These are phyloP conservation scores for Drosophila melanocephala DNA, from an alignment of 2,888 invertebrate genomes.

Conservation along the genomic window DNA sequence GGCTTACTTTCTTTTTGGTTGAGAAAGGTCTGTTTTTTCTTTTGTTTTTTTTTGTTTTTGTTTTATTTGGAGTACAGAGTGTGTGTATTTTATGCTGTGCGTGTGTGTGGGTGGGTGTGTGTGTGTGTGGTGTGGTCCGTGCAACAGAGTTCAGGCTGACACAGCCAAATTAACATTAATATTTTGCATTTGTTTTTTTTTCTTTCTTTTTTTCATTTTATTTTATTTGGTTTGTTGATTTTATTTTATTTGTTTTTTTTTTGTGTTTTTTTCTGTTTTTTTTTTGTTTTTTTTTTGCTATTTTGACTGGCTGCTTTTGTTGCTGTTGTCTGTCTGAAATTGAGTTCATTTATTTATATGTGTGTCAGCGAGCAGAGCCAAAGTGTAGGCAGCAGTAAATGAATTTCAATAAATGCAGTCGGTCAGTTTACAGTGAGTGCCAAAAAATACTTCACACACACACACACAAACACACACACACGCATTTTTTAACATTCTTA, in stretches of 20 bases:
- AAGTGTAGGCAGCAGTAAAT: conserved; percentile 53
- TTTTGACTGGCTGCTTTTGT: neutral
- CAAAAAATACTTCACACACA: conserved; percentile 23
- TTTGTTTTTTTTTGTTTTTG: conserved; percentile 16
- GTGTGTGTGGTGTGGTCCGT: conserved; percentile 3
- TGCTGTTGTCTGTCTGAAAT: conserved; percentile 47
- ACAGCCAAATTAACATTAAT: conserved; percentile 12
- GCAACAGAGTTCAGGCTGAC: conserved; percentile 23
- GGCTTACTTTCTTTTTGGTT: conserved; percentile 73
- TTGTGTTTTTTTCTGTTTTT: conserved; percentile 46
- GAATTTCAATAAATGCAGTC: conserved; percentile 48
- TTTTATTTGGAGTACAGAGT: neutral
- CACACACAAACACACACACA: neutral
- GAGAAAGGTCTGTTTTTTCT: conserved; percentile 65
- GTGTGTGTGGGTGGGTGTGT: neutral
- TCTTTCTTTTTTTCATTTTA: conserved; percentile 10
- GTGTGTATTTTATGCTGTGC: neutral
- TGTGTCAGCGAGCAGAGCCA: conserved; percentile 39
- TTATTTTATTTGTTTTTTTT: conserved; percentile 20
- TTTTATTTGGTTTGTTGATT: conserved; percentile 28
- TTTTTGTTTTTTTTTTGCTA: conserved; percentile 31
- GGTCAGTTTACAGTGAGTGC: conserved; percentile 32
- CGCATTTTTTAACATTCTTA: neutral
- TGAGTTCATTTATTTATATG: conserved; percentile 73
- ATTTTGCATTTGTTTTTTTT: conserved; percentile 22